These are phyloP conservation scores for Chunga burmeisteri DNA, from an alignment of 2,113 vertebrate species.

Conservation along the genomic window DNA sequence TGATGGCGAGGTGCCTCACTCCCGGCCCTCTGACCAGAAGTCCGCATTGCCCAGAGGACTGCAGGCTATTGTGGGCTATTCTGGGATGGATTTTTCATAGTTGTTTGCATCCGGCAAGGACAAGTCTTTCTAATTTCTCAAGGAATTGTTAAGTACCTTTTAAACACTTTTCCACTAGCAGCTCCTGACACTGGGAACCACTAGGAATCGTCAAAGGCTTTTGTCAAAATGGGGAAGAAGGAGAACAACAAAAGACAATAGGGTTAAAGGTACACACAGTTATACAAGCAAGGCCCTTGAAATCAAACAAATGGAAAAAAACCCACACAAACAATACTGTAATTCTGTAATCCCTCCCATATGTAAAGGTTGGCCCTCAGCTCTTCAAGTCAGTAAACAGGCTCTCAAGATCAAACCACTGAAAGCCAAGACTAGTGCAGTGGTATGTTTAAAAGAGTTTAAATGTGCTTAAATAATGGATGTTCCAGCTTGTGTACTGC, in stretches of 20 bases:
- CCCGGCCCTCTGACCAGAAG: background rate
- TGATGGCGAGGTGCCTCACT: background rate
- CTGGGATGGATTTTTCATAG: background rate
- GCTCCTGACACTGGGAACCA: background rate
- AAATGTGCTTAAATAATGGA: conserved; percentile 19
- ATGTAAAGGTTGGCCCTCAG: background rate
- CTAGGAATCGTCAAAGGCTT: background rate
- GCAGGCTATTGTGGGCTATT: background rate
- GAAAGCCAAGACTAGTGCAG: background rate
- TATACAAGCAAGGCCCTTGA: background rate
- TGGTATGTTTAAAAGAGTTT: background rate
- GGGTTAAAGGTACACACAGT: background rate
- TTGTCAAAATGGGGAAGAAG: background rate
- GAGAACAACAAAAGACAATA: background rate
- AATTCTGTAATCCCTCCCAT: background rate
- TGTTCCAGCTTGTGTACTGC: background rate
- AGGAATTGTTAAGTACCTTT: background rate
- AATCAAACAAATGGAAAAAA: background rate
- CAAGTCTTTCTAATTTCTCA: background rate
- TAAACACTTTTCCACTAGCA: background rate
- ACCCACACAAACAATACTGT: background rate
- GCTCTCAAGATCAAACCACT: background rate
- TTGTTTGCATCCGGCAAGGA: background rate
- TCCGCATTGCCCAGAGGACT: background rate
- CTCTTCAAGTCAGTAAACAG: background rate